These are phyloP conservation scores for Anneissia japonica DNA, from an alignment of 35 echinoderm and acorn worm species.

Conservation along the genomic window DNA sequence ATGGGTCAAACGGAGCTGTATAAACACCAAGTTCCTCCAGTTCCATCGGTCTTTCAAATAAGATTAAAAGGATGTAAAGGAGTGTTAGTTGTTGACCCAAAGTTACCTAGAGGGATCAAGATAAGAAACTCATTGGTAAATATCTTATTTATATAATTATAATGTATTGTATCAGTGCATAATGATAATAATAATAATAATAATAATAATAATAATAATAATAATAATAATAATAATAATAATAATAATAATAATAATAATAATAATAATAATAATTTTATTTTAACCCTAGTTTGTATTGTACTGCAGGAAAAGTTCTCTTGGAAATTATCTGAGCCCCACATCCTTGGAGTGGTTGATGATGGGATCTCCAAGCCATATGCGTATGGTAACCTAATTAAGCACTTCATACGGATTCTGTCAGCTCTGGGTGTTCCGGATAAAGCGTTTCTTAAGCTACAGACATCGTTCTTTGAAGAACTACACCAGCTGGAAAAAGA, in stretches of 20 bases:
- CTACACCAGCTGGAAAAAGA: not conserved
- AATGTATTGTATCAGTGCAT: too few relatives aligned
- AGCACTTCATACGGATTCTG: not conserved
- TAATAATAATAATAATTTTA: too few relatives aligned
- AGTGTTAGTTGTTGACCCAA: not conserved
- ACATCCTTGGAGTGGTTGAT: not conserved
- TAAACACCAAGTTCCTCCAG: not conserved
- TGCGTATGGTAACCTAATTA: not conserved
- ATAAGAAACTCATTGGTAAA: not conserved
- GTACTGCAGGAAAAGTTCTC: not conserved
- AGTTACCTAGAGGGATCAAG: not conserved
- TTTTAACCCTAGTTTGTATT: too few relatives aligned
- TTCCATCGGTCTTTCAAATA: not conserved
- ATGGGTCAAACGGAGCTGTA: not conserved
- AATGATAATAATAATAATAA: too few relatives aligned
- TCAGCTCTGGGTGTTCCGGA: not conserved
- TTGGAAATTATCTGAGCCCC: not conserved
- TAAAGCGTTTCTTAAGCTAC: not conserved
- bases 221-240: too few relatives aligned
- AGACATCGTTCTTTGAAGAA: not conserved
- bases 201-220: too few relatives aligned
- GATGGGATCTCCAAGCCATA: not conserved
- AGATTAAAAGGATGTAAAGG: not conserved
- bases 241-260: too few relatives aligned
- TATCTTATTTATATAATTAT: too few relatives aligned